A percentile compares a stretch with the other conserved stretches of the same genome.
Evolutionary conservation across 2,113 vertebrate species (phyloP).

Genomic region (Eulemur rufifrons): DNA sequence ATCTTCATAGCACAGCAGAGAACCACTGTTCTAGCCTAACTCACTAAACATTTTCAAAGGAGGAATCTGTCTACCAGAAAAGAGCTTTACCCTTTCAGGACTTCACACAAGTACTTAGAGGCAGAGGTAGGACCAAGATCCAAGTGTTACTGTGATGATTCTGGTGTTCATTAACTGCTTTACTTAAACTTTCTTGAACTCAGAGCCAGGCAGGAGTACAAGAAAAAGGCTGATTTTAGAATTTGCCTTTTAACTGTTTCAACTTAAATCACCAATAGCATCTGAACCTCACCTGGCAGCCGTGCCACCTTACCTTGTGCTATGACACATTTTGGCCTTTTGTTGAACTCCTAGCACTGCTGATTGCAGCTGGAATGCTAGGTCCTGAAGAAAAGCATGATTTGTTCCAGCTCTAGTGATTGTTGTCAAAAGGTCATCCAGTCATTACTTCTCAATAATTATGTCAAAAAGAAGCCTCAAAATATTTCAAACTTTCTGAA

Average conservation of each 20-base stretch:
- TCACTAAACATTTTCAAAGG: not conserved
- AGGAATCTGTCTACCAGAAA: not conserved
- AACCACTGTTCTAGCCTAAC: not conserved
- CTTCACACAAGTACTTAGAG: not conserved
- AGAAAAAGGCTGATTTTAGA: not conserved
- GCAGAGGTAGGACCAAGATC: not conserved
- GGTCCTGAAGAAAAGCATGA: not conserved
- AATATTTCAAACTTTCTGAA: not conserved
- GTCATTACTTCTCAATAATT: slow-evolving; percentile 20
- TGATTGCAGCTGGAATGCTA: not conserved
- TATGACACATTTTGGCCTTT: not conserved
- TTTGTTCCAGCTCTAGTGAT: not conserved
- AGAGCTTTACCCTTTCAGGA: not conserved
- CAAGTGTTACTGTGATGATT: no score
- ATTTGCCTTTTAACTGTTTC: not conserved
- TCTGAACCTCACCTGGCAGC: not conserved
- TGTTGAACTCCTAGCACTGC: not conserved
- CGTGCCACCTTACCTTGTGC: not conserved
- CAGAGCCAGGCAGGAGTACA: not conserved
- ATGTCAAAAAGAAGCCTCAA: not conserved
- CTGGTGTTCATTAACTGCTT: not conserved
- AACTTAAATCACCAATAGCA: not conserved
- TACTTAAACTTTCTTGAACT: not conserved
- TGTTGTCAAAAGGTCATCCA: slow-evolving; percentile 12
- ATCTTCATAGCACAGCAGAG: not conserved